phyloP scores from a whole-genome alignment of 2,113 vertebrate genomes.

The Leiothrix lutea region DNA sequence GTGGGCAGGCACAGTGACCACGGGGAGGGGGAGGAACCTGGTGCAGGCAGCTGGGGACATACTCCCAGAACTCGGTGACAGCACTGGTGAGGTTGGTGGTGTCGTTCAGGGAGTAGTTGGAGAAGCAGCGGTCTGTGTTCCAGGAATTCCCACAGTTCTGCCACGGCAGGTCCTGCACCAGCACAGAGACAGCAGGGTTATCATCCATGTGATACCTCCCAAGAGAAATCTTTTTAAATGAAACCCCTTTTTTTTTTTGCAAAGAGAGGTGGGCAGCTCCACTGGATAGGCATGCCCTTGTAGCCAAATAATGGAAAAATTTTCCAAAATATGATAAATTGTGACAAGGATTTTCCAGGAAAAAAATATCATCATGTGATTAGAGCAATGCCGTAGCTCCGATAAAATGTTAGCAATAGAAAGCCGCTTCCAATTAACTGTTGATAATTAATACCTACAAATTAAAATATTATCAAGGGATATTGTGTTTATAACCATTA shows the following conservation, averaged over 20 bases:
- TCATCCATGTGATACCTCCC: rapidly evolving
- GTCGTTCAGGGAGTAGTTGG: constrained; percentile 86
- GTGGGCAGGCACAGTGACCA: rapidly evolving
- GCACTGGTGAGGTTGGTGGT: constrained; percentile 88
- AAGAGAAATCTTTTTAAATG: not conserved
- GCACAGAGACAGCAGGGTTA: not conserved
- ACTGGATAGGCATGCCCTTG: not conserved
- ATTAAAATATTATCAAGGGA: not conserved
- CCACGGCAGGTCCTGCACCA: constrained; percentile 83
- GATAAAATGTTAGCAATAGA: not conserved
- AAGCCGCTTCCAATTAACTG: constrained; percentile 2
- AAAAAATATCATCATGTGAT: not conserved
- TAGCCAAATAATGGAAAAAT: not conserved
- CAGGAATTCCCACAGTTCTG: constrained; percentile 86
- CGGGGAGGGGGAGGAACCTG: not conserved
- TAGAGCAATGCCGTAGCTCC: not conserved
- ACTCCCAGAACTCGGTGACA: constrained; percentile 94
- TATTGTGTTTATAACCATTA: not conserved
- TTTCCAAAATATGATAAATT: not conserved
- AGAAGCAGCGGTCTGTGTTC: constrained; percentile 89
- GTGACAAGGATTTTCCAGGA: not conserved
- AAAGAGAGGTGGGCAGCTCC: not conserved
- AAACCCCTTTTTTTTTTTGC: rapidly evolving
- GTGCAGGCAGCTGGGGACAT: constrained; percentile 57
- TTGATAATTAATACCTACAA: constrained; percentile 16